These are phyloP conservation scores for Sparidentex hasta DNA, from an alignment of 2,797 vertebrate species.

Conservation along the genomic window DNA sequence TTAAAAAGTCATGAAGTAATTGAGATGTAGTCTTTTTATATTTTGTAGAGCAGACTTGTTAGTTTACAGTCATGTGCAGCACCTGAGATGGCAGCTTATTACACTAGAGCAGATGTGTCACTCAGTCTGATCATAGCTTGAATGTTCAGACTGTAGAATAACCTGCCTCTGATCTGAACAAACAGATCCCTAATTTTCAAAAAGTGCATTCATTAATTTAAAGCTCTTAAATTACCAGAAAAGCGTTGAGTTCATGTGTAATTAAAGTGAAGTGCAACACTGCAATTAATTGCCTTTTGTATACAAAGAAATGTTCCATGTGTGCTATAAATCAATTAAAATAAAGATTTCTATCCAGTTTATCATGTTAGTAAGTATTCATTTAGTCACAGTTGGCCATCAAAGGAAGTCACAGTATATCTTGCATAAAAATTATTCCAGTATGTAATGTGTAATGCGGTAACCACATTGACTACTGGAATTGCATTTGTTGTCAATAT, in stretches of 20 bases:
- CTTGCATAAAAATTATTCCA: not conserved
- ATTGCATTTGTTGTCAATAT: not conserved
- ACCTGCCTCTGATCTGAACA: too few relatives aligned
- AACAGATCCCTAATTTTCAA: not conserved
- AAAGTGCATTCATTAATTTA: not conserved
- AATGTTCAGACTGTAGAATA: too few relatives aligned
- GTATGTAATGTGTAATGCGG: not conserved
- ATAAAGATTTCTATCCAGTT: constrained; percentile 7
- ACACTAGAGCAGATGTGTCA: not conserved
- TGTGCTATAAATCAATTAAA: not conserved
- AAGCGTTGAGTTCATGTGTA: not conserved
- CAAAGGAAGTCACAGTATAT: not conserved
- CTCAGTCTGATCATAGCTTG: not conserved
- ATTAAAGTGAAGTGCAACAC: not conserved
- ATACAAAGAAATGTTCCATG: not conserved
- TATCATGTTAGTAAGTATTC: not conserved
- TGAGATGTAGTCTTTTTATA: not conserved
- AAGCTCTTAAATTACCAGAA: not conserved
- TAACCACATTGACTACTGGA: not conserved
- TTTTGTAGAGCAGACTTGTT: not conserved
- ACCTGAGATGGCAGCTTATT: not conserved
- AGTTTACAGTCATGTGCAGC: not conserved
- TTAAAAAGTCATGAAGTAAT: not conserved
- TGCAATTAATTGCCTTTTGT: not conserved
- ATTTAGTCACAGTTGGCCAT: not conserved